Evolutionary conservation across 35 echinoderm and acorn worm genomes (phyloP).

Genomic region (Heliocidaris tuberculata): DNA sequence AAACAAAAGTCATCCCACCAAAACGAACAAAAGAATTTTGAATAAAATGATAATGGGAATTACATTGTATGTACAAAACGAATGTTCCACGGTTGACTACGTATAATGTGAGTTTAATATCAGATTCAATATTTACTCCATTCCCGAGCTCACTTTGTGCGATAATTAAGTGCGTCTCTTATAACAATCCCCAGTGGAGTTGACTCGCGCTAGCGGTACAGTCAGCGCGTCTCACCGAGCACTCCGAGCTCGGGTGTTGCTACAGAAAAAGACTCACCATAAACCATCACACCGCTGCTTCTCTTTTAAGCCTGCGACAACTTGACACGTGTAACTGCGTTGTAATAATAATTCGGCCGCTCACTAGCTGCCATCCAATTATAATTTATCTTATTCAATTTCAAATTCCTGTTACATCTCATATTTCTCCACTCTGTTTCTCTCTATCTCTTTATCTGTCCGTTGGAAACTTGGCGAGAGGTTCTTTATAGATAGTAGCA

Average conservation of each 20-base stretch:
- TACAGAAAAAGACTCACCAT: not conserved
- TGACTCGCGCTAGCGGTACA: not conserved
- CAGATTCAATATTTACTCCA: not conserved
- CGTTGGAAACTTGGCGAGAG: not conserved
- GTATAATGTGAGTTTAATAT: not conserved
- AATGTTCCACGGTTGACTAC: not conserved
- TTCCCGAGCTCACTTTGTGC: not conserved
- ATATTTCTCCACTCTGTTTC: not conserved
- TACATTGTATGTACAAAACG: not conserved
- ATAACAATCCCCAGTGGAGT: not conserved
- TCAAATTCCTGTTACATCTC: conserved; percentile 25
- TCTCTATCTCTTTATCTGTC: not conserved
- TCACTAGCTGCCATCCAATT: conserved; percentile 25
- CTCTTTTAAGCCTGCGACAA: not conserved
- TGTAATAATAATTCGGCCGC: conserved; percentile 12
- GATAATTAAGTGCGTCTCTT: conserved; percentile 17
- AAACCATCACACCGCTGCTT: not conserved
- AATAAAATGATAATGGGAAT: not conserved
- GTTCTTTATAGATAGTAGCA: not conserved
- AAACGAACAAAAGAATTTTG: not conserved
- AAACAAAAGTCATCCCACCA: not conserved
- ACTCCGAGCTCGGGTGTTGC: not conserved
- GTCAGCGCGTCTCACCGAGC: not conserved
- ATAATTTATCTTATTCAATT: conserved; percentile 46
- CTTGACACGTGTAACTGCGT: conserved; percentile 15